Evolutionary conservation across 1,140 invertebrate species (phyloP).

Genomic region (Drosophila funebris): DNA sequence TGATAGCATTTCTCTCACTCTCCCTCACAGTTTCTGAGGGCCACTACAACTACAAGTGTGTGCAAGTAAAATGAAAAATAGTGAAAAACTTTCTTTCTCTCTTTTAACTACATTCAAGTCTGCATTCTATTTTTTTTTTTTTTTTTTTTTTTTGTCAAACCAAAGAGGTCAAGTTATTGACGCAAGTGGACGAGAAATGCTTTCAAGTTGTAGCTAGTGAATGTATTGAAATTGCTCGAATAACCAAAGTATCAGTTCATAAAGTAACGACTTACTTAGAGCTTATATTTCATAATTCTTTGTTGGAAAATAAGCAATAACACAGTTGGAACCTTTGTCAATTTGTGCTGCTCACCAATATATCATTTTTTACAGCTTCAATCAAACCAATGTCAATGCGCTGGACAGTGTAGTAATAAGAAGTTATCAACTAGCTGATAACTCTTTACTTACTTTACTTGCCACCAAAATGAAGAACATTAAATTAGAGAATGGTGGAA

Average conservation of each 20-base stretch:
- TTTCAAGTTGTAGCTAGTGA: neutral
- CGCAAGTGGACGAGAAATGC: constrained; percentile 17
- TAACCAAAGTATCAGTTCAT: neutral
- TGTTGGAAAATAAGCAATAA: constrained; percentile 7
- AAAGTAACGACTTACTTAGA: neutral
- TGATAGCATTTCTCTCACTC: constrained; percentile 12
- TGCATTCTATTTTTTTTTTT: too few relatives aligned
- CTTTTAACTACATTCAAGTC: constrained; percentile 1
- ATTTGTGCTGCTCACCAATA: constrained; percentile 17
- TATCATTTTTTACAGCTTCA: constrained; percentile 8
- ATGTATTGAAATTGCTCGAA: neutral
- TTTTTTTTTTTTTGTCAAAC: constrained; percentile 19
- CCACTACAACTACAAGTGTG: neutral
- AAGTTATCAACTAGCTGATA: neutral
- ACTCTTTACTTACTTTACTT: neutral
- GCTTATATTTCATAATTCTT: neutral
- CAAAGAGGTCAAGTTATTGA: constrained; percentile 31
- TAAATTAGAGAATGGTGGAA: too few relatives aligned
- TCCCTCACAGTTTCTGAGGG: neutral
- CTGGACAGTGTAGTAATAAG: neutral
- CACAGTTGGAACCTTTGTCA: constrained; percentile 7
- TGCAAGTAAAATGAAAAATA: constrained; percentile 23
- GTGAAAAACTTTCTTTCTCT: constrained; percentile 3
- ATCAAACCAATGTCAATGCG: constrained; percentile 25
- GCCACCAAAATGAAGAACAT: too few relatives aligned